phyloP scores from a whole-genome alignment of 92 coral and sea anemone genomes.

The Phymanthus crucifer region DNA sequence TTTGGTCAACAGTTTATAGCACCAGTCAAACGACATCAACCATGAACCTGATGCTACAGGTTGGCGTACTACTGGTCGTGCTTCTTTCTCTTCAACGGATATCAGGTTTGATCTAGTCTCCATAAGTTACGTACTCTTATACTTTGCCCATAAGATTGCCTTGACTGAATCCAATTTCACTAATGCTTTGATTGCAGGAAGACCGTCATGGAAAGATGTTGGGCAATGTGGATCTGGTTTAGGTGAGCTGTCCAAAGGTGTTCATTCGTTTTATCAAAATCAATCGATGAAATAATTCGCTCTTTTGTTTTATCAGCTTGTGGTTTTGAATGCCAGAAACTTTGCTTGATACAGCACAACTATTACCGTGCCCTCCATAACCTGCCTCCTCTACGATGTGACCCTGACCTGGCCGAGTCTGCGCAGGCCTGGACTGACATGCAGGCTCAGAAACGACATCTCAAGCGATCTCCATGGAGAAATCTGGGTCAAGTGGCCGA shows the following conservation, averaged over 20 bases:
- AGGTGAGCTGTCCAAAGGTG: background rate
- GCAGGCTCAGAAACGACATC: slow-evolving; percentile 36
- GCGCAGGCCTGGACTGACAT: slow-evolving; percentile 74
- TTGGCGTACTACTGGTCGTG: no score
- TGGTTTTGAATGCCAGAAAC: slow-evolving; percentile 66
- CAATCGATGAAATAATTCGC: no score
- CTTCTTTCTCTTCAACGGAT: no score
- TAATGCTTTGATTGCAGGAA: background rate
- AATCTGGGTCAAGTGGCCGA: slow-evolving; percentile 30
- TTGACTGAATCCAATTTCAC: no score
- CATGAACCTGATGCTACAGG: no score
- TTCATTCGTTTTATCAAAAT: no score
- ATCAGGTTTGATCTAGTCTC: no score
- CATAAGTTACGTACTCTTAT: no score
- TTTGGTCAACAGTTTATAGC: no score
- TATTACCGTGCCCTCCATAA: slow-evolving; percentile 70
- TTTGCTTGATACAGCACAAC: slow-evolving; percentile 69
- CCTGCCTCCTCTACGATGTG: slow-evolving; percentile 68
- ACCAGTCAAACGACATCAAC: no score
- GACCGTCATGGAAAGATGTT: background rate
- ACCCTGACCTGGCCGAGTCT: slow-evolving; percentile 62
- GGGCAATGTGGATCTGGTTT: background rate
- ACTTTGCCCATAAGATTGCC: no score
- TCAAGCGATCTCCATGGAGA: slow-evolving; percentile 31
- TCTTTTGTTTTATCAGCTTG: slow-evolving; percentile 34